phyloP scores from a whole-genome alignment of 2,797 vertebrate species.

The Semaprochilodus insignis region DNA sequence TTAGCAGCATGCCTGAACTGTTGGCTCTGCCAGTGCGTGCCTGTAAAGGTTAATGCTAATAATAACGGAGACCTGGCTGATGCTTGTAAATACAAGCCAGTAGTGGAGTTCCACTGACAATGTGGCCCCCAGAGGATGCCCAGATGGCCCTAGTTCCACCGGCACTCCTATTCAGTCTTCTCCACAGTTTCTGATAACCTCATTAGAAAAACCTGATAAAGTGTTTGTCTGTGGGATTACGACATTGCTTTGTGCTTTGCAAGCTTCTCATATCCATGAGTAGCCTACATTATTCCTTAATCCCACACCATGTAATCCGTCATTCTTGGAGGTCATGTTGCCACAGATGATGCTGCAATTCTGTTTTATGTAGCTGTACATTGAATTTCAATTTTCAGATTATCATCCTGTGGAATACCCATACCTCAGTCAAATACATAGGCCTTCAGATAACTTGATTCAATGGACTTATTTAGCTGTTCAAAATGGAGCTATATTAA shows the following conservation, averaged over 20 bases:
- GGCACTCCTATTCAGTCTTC: background rate
- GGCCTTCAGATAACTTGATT: too few species aligned
- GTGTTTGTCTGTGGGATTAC: background rate
- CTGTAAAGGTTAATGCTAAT: conserved; percentile 81
- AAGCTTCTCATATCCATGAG: background rate
- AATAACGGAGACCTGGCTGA: conserved; percentile 70
- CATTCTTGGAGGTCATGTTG: background rate
- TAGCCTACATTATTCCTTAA: background rate
- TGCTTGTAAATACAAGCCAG: conserved; percentile 38
- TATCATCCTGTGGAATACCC: too few species aligned
- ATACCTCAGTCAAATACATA: too few species aligned
- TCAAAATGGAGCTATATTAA: too few species aligned
- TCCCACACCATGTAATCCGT: background rate
- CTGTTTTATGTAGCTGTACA: too few species aligned
- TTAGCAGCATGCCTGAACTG: conserved; percentile 66
- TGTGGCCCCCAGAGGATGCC: conserved; percentile 35
- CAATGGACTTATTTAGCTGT: too few species aligned
- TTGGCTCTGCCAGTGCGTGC: conserved; percentile 66
- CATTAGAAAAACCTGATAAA: background rate
- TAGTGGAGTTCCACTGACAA: conserved; percentile 24
- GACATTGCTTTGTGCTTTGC: background rate
- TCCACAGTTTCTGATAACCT: background rate
- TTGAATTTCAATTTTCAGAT: too few species aligned
- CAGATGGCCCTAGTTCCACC: background rate
- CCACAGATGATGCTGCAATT: background rate